Evolutionary conservation across 2,797 vertebrate species (phyloP).

Genomic region (Myripristis jacobus): DNA sequence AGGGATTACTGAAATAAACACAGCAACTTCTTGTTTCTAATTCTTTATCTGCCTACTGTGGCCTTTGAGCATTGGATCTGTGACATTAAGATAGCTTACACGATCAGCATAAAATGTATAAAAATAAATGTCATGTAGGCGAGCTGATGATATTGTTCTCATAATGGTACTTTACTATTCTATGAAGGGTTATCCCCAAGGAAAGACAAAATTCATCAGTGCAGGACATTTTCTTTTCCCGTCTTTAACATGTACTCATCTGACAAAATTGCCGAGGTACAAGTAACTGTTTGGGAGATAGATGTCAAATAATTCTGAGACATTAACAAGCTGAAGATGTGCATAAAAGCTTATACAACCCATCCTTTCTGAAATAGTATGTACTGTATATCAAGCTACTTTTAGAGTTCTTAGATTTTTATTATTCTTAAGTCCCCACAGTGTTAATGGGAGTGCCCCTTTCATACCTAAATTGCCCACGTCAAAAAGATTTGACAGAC

Average conservation of each 20-base stretch:
- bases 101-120: not conserved
- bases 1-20: constrained; percentile 12
- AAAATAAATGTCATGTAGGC: not conserved
- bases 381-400: too few relatives aligned
- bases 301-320: constrained; percentile 20
- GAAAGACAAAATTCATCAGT: constrained; percentile 46
- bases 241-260: too few relatives aligned
- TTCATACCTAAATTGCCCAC: not conserved
- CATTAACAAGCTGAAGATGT: constrained; percentile 22
- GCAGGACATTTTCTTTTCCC: constrained; percentile 41
- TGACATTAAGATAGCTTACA: not conserved
- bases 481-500: not conserved
- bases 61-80: constrained; percentile 1
- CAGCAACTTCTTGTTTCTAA: constrained; percentile 12
- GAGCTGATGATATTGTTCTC: constrained; percentile 38
- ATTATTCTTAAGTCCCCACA: not conserved
- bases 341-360: constrained; percentile 23
- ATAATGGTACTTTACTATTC: constrained; percentile 31
- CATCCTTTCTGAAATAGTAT: constrained; percentile 2
- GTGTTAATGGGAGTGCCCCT: not conserved
- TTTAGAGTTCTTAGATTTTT: not conserved
- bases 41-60: constrained; percentile 6
- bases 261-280: constrained; percentile 37
- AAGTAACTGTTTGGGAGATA: constrained; percentile 54
- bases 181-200: constrained; percentile 18